phyloP scores from a whole-genome alignment of 92 coral and sea anemone genomes.

The Actinostola sp. region DNA sequence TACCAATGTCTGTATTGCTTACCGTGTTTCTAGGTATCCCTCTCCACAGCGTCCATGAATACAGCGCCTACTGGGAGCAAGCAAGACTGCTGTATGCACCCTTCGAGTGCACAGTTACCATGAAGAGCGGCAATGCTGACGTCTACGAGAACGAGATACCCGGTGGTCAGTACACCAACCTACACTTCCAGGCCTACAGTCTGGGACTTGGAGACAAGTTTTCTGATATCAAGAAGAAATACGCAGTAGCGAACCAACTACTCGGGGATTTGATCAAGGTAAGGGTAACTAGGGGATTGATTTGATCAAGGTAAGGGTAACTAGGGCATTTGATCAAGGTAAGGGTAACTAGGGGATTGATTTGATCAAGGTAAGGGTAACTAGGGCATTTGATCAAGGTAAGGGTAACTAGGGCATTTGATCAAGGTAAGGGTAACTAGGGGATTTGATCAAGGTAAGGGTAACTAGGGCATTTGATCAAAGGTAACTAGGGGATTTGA shows the following conservation, averaged over 20 bases:
- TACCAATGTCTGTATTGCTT: no score
- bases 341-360: no score
- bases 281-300: no score
- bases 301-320: no score
- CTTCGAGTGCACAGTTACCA: constrained; percentile 94
- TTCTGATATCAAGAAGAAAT: constrained; percentile 87
- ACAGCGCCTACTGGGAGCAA: constrained; percentile 99
- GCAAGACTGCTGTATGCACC: constrained; percentile 92
- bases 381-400: no score
- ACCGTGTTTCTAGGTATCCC: constrained; percentile 74
- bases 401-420: no score
- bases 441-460: no score
- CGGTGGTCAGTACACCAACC: constrained; percentile 98
- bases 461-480: no score
- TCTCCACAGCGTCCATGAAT: constrained; percentile 81
- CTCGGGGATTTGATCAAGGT: constrained; percentile 93
- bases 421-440: no score
- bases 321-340: no score
- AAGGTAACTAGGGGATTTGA: no score
- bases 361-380: no score
- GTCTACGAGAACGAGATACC: constrained; percentile 99
- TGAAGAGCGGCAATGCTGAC: constrained; percentile 97
- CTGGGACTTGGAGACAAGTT: constrained; percentile 95
- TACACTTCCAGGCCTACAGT: constrained; percentile 99
- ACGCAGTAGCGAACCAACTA: constrained; percentile 81